Evolutionary conservation across 2,113 vertebrate genomes (phyloP).

Genomic region (Cephalopterus ornatus): DNA sequence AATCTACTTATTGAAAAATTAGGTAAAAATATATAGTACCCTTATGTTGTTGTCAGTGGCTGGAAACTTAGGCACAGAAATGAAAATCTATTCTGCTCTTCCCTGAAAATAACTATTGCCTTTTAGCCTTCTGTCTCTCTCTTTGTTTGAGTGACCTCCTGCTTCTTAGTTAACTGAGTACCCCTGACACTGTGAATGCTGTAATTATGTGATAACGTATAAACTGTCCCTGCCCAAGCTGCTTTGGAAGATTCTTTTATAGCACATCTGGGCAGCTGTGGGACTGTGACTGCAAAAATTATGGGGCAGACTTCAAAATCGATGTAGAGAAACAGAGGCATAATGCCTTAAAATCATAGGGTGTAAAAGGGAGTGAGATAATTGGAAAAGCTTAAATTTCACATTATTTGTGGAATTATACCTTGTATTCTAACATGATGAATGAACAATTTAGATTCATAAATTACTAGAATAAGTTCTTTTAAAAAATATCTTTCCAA

Average conservation of each 20-base stretch:
- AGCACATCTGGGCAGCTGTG: neutral
- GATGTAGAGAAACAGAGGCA: neutral
- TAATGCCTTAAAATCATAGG: neutral
- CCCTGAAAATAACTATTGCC: neutral
- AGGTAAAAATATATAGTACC: neutral
- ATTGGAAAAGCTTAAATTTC: neutral
- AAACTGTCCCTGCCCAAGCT: fast-evolving
- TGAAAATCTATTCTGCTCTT: neutral
- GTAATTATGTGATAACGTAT: neutral
- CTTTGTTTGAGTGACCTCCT: neutral
- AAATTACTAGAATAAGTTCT: neutral
- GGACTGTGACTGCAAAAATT: neutral
- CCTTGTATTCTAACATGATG: fast-evolving
- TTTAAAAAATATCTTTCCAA: neutral
- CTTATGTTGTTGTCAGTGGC: neutral
- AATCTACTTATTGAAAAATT: neutral
- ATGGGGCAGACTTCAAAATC: neutral
- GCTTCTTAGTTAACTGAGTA: neutral
- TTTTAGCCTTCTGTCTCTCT: neutral
- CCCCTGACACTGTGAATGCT: neutral
- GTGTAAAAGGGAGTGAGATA: neutral
- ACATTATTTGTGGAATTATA: neutral
- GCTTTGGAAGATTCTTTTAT: neutral
- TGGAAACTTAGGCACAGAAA: neutral
- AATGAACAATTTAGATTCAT: neutral